A percentile compares a stretch with the other conserved stretches of the same genome.
phyloP scores from a whole-genome alignment of 2,113 vertebrate species.

The Xerus inauris region DNA sequence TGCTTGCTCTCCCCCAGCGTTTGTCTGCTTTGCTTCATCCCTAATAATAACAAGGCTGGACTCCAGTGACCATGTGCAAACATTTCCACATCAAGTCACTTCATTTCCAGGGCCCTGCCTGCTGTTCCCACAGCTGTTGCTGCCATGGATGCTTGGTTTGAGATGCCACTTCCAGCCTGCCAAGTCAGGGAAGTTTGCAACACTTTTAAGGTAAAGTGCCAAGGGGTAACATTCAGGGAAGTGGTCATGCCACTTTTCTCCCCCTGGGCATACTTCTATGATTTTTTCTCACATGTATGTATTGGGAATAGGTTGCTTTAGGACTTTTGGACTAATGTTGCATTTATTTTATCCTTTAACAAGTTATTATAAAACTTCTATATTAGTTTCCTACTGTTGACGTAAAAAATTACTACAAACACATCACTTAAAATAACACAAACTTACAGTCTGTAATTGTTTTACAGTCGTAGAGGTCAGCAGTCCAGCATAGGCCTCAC shows the following conservation, averaged over 20 bases:
- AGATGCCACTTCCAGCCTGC: constrained; percentile 30
- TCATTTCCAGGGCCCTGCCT: constrained; percentile 40
- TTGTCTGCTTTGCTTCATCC: constrained; percentile 2
- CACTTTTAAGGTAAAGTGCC: constrained; percentile 19
- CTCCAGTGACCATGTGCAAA: constrained; percentile 27
- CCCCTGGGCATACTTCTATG: neutral
- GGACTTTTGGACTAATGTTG: neutral
- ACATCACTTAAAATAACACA: neutral
- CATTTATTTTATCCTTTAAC: neutral
- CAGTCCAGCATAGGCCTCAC: neutral
- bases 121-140: constrained; percentile 70
- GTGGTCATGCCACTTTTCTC: neutral
- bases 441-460: neutral
- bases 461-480: neutral
- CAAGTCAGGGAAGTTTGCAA: neutral
- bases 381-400: neutral
- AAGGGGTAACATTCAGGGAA: neutral
- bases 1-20: neutral
- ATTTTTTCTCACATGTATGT: neutral
- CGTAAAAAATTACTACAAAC: neutral
- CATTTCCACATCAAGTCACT: constrained; percentile 2
- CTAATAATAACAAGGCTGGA: constrained; percentile 38
- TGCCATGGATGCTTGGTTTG: neutral
- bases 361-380: neutral
- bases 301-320: neutral